Percentiles rank a stretch among this genome's conserved stretches.
phyloP scores from a whole-genome alignment of 2,797 vertebrate species.

The Dendrocincla fuliginosa region DNA sequence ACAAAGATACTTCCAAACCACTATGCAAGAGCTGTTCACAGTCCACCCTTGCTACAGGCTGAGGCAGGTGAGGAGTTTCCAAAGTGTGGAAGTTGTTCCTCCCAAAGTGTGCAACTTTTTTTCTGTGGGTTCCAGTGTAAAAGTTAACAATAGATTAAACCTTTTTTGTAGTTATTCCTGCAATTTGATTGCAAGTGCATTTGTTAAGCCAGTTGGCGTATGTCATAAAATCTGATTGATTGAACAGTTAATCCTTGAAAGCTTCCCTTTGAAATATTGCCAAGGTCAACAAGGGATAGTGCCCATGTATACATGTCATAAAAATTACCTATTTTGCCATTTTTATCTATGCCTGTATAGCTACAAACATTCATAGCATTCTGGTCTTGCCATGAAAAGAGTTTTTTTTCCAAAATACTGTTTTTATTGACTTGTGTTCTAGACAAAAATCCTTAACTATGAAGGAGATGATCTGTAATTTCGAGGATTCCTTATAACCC shows the following conservation, averaged over 20 bases:
- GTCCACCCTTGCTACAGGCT: not conserved
- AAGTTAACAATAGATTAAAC: conserved; percentile 7
- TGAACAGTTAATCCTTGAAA: conserved; percentile 61
- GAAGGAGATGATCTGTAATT: not conserved
- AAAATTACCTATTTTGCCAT: conserved; percentile 36
- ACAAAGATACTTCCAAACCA: not conserved
- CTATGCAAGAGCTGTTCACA: not conserved
- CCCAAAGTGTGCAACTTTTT: not conserved
- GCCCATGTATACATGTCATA: not conserved
- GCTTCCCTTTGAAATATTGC: conserved; percentile 59
- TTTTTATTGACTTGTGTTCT: not conserved
- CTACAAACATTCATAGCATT: not conserved
- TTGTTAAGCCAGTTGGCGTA: conserved; percentile 25
- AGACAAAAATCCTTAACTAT: not conserved
- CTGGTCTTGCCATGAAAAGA: not conserved
- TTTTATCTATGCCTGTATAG: not conserved
- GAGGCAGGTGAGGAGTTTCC: not conserved
- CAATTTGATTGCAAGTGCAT: conserved; percentile 2
- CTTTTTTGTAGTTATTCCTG: conserved; percentile 33
- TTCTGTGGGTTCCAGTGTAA: not conserved
- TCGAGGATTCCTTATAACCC: not conserved
- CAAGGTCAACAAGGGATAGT: conserved; percentile 39
- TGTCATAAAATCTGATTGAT: conserved; percentile 66
- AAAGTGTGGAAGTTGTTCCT: not conserved
- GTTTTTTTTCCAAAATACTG: not conserved